phyloP scores from a whole-genome alignment of 2,888 invertebrate genomes.

The Drymonia ruficornis region DNA sequence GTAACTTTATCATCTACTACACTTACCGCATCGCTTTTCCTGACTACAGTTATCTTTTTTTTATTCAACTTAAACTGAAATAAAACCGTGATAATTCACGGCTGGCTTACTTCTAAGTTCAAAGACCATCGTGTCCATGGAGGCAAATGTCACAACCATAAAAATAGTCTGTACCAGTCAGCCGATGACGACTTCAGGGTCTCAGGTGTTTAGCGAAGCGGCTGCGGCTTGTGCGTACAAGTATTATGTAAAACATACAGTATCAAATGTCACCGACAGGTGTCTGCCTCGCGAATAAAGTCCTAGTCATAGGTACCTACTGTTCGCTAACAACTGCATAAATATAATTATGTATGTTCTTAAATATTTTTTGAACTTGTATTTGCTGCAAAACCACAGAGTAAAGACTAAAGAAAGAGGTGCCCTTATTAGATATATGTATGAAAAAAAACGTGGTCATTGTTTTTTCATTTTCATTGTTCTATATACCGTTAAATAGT shows the following conservation, averaged over 20 bases:
- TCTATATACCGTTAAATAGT: too few relatives aligned
- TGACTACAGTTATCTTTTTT: too few relatives aligned
- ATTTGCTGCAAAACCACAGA: too few relatives aligned
- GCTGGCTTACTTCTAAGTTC: conserved; percentile 1
- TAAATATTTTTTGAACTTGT: too few relatives aligned
- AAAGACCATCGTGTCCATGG: neutral
- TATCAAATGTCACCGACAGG: conserved; percentile 68
- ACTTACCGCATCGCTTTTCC: too few relatives aligned
- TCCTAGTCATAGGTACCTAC: neutral
- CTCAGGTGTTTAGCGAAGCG: conserved; percentile 44
- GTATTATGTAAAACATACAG: conserved; percentile 66
- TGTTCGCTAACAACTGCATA: neutral
- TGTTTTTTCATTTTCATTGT: too few relatives aligned
- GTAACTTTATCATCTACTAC: too few relatives aligned
- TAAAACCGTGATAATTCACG: neutral
- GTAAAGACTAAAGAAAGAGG: too few relatives aligned
- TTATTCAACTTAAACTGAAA: too few relatives aligned
- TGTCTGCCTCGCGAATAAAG: conserved; percentile 59
- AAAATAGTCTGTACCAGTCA: conserved; percentile 28
- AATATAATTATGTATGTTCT: neutral
- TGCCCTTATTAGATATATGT: too few relatives aligned
- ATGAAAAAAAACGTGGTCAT: too few relatives aligned
- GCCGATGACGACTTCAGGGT: conserved; percentile 28
- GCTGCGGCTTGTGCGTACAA: conserved; percentile 47
- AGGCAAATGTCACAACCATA: conserved; percentile 13